These are phyloP conservation scores for Drosophila arawakana DNA, from an alignment of 1,140 invertebrate genomes.

Conservation along the genomic window DNA sequence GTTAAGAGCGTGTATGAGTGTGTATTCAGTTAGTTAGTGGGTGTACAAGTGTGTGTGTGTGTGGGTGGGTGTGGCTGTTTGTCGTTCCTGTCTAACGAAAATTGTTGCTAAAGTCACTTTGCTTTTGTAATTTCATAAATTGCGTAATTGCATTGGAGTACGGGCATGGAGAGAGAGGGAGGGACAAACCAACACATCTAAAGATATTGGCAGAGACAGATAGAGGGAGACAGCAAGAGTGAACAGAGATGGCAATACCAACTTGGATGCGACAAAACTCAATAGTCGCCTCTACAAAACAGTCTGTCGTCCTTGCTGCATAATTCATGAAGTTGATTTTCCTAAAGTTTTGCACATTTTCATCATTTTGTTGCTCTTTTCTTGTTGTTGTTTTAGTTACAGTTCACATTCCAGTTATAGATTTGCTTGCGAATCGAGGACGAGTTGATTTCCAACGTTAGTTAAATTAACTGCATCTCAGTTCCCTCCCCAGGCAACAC, in stretches of 20 bases:
- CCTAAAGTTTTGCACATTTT: constrained; percentile 27
- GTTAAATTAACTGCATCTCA: constrained; percentile 32
- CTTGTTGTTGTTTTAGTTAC: constrained; percentile 5
- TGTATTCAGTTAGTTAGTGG: background rate
- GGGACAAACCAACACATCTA: constrained; percentile 9
- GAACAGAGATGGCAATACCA: constrained; percentile 16
- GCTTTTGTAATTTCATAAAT: constrained; percentile 67
- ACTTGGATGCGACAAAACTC: constrained; percentile 31
- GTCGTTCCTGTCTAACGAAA: constrained; percentile 25
- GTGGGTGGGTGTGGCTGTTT: constrained; percentile 1
- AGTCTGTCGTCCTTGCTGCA: constrained; percentile 33
- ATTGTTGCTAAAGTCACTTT: constrained; percentile 59
- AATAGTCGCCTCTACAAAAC: constrained; percentile 26
- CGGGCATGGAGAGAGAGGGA: background rate
- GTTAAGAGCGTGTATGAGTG: constrained; percentile 31
- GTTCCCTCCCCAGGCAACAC: constrained; percentile 1
- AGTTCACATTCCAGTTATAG: background rate
- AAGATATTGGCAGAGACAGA: background rate
- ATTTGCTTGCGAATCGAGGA: constrained; percentile 27
- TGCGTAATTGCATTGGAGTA: constrained; percentile 64
- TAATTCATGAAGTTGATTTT: constrained; percentile 49
- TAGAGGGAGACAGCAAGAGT: background rate
- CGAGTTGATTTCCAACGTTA: constrained; percentile 47
- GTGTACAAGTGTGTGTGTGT: constrained; percentile 3
- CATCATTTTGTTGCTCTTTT: constrained; percentile 8